phyloP scores from a whole-genome alignment of 2,888 invertebrate species.

The Acronicta aceris region DNA sequence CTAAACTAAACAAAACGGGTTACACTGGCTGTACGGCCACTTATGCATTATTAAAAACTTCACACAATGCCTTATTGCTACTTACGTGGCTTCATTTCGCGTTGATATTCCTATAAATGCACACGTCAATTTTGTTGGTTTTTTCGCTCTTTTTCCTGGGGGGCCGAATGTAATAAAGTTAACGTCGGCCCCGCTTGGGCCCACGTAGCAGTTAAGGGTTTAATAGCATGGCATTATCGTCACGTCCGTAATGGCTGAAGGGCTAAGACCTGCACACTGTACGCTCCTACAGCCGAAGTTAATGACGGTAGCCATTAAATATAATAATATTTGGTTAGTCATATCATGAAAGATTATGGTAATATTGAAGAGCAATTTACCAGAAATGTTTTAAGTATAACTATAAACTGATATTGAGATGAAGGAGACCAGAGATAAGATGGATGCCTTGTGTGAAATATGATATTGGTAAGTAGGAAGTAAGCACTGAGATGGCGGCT shows the following conservation, averaged over 20 bases:
- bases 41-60: slow-evolving; percentile 49
- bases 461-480: background rate
- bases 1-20: slow-evolving; percentile 37
- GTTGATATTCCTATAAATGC: slow-evolving; percentile 37
- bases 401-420: background rate
- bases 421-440: background rate
- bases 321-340: slow-evolving; percentile 3
- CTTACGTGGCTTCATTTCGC: slow-evolving; percentile 41
- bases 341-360: background rate
- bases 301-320: slow-evolving; percentile 27
- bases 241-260: slow-evolving; percentile 42
- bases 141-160: slow-evolving; percentile 23
- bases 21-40: slow-evolving; percentile 39
- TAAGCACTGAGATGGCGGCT: background rate
- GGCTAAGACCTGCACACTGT: slow-evolving; percentile 5
- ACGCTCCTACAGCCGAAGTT: slow-evolving; percentile 9
- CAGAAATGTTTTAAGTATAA: background rate
- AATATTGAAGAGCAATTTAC: background rate
- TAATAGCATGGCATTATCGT: slow-evolving; percentile 45
- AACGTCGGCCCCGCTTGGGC: slow-evolving; percentile 24
- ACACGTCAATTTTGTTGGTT: slow-evolving; percentile 28
- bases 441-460: background rate
- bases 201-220: slow-evolving; percentile 48
- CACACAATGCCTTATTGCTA: slow-evolving; percentile 54
- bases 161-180: slow-evolving; percentile 40